Evolutionary conservation across 2,888 invertebrate species (phyloP).

Genomic region (Amaurobius ferox): DNA sequence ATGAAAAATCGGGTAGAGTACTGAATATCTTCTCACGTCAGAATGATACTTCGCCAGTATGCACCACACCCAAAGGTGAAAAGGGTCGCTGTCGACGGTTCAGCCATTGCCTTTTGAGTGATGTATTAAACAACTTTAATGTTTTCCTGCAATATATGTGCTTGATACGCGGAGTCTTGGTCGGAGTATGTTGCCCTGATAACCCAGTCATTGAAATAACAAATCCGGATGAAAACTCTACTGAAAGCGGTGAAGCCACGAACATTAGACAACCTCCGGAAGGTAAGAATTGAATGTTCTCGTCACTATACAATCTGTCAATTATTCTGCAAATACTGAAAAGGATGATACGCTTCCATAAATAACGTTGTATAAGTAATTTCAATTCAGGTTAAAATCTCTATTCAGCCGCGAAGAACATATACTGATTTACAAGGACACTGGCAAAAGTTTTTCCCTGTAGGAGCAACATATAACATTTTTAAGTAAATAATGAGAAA

Average conservation of each 20-base stretch:
- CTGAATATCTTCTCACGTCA: conserved; percentile 25
- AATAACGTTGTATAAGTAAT: too few relatives aligned
- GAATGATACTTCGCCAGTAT: conserved; percentile 14
- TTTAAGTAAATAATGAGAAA: too few relatives aligned
- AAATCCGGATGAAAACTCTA: conserved; percentile 13
- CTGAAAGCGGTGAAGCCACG: background rate
- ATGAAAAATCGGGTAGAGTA: background rate
- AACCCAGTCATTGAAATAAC: conserved; percentile 58
- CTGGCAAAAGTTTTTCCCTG: too few relatives aligned
- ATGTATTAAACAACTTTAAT: conserved; percentile 81
- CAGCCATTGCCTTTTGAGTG: conserved; percentile 82
- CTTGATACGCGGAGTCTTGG: conserved; percentile 83
- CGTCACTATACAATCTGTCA: too few relatives aligned
- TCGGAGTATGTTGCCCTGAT: conserved; percentile 88
- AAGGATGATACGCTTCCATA: too few relatives aligned
- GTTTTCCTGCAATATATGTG: conserved; percentile 84
- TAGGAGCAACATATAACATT: too few relatives aligned
- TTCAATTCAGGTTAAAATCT: too few relatives aligned
- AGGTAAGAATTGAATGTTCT: conserved; percentile 25
- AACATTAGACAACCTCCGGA: conserved; percentile 48
- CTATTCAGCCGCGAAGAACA: too few relatives aligned
- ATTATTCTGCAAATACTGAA: too few relatives aligned
- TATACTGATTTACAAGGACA: too few relatives aligned
- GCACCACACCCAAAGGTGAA: conserved; percentile 66
- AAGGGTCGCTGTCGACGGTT: conserved; percentile 78